These are phyloP conservation scores for Tupiocoris notatus DNA, from an alignment of 2,888 invertebrate species.

Conservation along the genomic window DNA sequence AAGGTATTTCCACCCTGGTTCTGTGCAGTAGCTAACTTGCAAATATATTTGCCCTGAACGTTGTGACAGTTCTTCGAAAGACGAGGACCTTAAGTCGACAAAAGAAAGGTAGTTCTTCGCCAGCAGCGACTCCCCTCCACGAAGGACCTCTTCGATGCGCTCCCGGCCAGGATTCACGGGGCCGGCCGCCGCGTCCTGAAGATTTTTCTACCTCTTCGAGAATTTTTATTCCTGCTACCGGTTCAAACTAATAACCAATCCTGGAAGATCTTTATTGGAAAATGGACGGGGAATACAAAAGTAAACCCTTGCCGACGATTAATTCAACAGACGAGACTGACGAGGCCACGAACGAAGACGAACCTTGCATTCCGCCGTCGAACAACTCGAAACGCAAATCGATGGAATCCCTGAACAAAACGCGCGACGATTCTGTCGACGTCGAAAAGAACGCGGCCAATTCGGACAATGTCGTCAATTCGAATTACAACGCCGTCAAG, in stretches of 20 bases:
- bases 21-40: too few species aligned
- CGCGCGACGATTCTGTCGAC: conserved; percentile 36
- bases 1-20: too few species aligned
- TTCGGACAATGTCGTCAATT: conserved; percentile 24
- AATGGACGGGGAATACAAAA: conserved; percentile 35
- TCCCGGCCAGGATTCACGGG: conserved; percentile 19
- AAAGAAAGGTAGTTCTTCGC: too few species aligned
- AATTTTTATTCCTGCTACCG: not conserved
- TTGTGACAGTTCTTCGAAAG: too few species aligned
- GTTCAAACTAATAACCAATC: not conserved
- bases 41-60: too few species aligned
- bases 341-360: conserved; percentile 40
- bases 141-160: not conserved
- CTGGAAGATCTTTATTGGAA: not conserved
- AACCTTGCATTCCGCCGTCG: conserved; percentile 36
- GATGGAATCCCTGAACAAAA: conserved; percentile 42
- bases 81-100: too few species aligned
- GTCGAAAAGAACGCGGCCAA: conserved; percentile 41
- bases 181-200: conserved; percentile 13
- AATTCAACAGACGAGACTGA: conserved; percentile 44
- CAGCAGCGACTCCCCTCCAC: conserved; percentile 5
- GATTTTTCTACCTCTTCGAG: not conserved
- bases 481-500: conserved; percentile 22
- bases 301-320: conserved; percentile 31
- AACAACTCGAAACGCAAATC: conserved; percentile 38